Conservation (phyloP, 1,140 invertebrate species). For the Stenopsyche tienmushanensis region DNA sequence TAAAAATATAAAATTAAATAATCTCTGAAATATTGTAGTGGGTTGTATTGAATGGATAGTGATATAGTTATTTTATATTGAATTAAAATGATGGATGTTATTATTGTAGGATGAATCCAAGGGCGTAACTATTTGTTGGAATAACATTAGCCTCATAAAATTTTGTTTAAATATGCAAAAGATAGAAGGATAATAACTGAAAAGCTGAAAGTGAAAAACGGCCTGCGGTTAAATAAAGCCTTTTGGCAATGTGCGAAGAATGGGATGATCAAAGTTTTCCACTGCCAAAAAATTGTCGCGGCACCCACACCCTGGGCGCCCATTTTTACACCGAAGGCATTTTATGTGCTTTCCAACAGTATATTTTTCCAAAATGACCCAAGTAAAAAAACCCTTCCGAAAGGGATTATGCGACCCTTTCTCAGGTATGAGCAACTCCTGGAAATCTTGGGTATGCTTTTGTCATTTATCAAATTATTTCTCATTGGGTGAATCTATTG, state of each 20-base stretch:
- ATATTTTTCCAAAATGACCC: not conserved
- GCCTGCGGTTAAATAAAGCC: not conserved
- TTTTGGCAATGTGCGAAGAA: not conserved
- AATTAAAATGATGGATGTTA: too few species aligned
- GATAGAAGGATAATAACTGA: too few species aligned
- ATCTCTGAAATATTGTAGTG: too few species aligned
- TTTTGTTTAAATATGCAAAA: too few species aligned
- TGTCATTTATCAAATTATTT: constrained; percentile 38
- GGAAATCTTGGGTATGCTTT: constrained; percentile 12
- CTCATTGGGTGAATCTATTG: constrained; percentile 31
- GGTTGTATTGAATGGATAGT: too few species aligned
- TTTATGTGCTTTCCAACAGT: not conserved
- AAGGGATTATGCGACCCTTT: constrained; percentile 8
- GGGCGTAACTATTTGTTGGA: too few species aligned
- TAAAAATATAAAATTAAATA: too few species aligned
- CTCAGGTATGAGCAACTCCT: not conserved
- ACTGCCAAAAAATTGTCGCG: not conserved
- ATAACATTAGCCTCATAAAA: too few species aligned
- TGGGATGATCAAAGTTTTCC: not conserved
- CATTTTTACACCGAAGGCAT: not conserved
- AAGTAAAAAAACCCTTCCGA: constrained; percentile 6
- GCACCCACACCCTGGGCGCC: not conserved
- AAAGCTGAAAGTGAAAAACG: not conserved
- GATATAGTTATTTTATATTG: too few species aligned
- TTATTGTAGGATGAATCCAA: too few species aligned